Evolutionary conservation across 1,140 invertebrate species (phyloP), one percentile per base, ranked within the genome.

Genomic region (Triops longicaudatus): DNA sequence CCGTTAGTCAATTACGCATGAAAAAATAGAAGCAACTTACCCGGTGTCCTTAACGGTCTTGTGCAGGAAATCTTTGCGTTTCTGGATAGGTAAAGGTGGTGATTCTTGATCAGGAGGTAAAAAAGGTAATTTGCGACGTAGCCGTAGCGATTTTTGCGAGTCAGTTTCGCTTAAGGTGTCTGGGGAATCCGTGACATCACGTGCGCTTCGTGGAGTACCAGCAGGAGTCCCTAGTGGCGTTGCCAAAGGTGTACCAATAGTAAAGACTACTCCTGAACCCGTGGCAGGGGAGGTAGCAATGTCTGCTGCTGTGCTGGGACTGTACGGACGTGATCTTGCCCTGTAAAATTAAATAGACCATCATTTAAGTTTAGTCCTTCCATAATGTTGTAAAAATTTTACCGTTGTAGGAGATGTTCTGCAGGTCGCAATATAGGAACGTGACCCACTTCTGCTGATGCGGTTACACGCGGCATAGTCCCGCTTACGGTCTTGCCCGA

Each of bases 31-130:
- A 63, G 22, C 9, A 63, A 22, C 50, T 63, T 63, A 63, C 50
- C 14, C 17, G 22, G 50, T 9, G 14, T 63, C 50, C 50, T 22
- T 63, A 14, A 63, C 22, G 50, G 50, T 63, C 50, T 63, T 63
- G 50, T 63, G 50, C 50, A 63, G 22, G 6, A 63, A 22, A 22
- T 63, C 50, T 63, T 63, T 63, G 50, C 50, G 50, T 17, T 63
- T 84, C 78, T 86, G 85, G 37, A 83, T 82, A 1, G 86, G 85
- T 11, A 87, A 80, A 7, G 84, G 84, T 6, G 85, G 84, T 1
- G 87, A 86, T 79, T 88, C 87, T 80, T 89, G 88, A 75, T 88
- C 87, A 0, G 86, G 81, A 1, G 89, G 89, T 44, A 89, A 85
- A 22, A 87, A 83, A 2, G 88, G 88, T 26, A 89, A 82, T 80